These are phyloP conservation scores for Elephantulus edwardii DNA, from an alignment of 2,113 vertebrate species.

Conservation along the genomic window DNA sequence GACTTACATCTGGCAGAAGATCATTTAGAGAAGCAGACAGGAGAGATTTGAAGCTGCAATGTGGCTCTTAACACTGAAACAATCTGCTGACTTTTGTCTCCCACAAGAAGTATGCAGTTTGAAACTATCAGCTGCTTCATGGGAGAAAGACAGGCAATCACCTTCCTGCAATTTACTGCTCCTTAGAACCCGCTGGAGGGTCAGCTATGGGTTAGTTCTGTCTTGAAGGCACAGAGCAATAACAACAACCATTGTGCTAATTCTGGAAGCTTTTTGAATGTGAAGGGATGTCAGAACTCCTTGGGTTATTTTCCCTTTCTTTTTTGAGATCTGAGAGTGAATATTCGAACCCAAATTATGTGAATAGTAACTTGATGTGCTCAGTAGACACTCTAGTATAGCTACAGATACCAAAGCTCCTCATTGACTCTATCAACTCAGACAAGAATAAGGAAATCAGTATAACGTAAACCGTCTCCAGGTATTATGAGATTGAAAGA, in stretches of 20 bases:
- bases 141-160: too few species aligned
- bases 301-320: not conserved
- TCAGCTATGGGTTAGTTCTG: too few species aligned
- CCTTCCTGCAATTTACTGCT: too few species aligned
- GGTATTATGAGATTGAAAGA: not conserved
- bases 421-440: not conserved
- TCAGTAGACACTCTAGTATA: conserved; percentile 1
- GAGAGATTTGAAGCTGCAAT: too few species aligned
- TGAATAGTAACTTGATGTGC: not conserved
- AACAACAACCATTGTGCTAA: fast-evolving
- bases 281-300: not conserved
- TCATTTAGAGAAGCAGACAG: not conserved
- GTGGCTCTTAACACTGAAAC: fast-evolving
- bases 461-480: not conserved
- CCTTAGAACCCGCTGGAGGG: too few species aligned
- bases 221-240: too few species aligned
- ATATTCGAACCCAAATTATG: not conserved
- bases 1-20: not conserved
- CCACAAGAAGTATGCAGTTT: too few species aligned
- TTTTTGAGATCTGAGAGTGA: not conserved
- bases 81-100: not conserved
- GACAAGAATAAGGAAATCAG: conserved; percentile 21
- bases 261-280: not conserved
- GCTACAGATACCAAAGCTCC: not conserved
- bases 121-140: too few species aligned